Conservation (phyloP, 2,113 vertebrate species). For the Propithecus coquereli region DNA sequence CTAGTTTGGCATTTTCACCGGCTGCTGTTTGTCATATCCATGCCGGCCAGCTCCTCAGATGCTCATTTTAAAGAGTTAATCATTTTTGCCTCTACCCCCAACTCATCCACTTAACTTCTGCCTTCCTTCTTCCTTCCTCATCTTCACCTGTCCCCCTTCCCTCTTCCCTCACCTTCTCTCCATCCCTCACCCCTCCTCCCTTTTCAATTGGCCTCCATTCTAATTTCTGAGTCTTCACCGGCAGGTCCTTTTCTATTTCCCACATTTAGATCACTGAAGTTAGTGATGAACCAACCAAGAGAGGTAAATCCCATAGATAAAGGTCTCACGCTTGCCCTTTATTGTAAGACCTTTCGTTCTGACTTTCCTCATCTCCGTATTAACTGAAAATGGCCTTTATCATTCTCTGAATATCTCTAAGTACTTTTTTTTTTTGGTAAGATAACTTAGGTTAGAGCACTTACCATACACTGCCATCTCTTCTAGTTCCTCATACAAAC, state of each 20-base stretch:
- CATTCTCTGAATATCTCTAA: neutral
- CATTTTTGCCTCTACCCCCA: neutral
- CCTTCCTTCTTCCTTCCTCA: neutral
- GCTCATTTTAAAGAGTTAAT: neutral
- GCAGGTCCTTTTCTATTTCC: neutral
- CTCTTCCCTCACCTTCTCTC: fast-evolving
- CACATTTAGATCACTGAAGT: neutral
- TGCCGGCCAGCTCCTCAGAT: neutral
- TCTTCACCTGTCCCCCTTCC: neutral
- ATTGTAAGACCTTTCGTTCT: no score
- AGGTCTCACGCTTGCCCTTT: neutral
- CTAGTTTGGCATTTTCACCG: neutral
- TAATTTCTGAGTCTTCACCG: neutral
- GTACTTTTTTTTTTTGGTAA: neutral
- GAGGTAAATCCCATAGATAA: neutral
- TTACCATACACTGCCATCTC: neutral
- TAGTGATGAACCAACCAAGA: neutral
- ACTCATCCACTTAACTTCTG: no score
- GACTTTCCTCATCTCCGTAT: neutral
- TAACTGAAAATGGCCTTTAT: neutral
- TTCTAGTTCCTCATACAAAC: neutral
- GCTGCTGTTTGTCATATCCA: neutral
- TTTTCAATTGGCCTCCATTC: neutral
- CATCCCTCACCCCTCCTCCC: fast-evolving
- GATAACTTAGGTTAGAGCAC: neutral